Evolutionary conservation across 2,797 vertebrate species (phyloP), one percentile per base, ranked within the genome.

Genomic region (Coregonus sp.): DNA sequence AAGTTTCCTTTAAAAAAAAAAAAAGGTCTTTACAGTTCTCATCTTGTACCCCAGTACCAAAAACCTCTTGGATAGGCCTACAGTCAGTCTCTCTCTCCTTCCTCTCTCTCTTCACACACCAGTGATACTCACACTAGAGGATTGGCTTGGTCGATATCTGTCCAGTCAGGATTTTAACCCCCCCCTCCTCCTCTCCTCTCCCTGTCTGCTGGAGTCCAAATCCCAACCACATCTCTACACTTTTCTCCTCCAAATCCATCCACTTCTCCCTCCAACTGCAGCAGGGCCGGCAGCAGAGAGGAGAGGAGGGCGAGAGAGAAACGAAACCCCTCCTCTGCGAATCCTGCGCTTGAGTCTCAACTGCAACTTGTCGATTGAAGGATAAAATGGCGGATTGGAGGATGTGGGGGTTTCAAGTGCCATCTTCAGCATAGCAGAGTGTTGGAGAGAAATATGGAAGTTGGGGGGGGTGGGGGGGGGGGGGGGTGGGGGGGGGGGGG

Each of bases 11-110:
- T 1, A 25, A 25, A 25, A 25, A 25, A 25, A 6, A 37, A 37
- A 37, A 73, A 15, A 65, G 86, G 90, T 84, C 86, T 86, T 86
- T 88, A 89, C 90, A 84, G 86, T 83, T 40, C 37, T 82, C 72
- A 72, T 59, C 75, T 81, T 70, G 50, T 86, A 87, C 86, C 88
- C 75, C 73, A 20, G 69, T 82, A 84, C 81, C 79, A 72, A 81
- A 73, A 16, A 5, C 54, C 66, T 78, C 1, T 40, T 40, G 37
- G 37, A 40, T 7, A 40, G 37, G 37, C 37, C 37, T 40, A 40
- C 51, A 35, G 75, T 80, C 76, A 70, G 61, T 73, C 33, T 73
- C 11, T 54, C 4, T 33, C 35, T 33, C 33, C 33, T 4, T 4
- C 33, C 33, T 40, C 37, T 40, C 37, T 67, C 73, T 6, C 0